Evolutionary conservation across 2,113 vertebrate species (phyloP).

Genomic region (Recurvirostra avosetta): DNA sequence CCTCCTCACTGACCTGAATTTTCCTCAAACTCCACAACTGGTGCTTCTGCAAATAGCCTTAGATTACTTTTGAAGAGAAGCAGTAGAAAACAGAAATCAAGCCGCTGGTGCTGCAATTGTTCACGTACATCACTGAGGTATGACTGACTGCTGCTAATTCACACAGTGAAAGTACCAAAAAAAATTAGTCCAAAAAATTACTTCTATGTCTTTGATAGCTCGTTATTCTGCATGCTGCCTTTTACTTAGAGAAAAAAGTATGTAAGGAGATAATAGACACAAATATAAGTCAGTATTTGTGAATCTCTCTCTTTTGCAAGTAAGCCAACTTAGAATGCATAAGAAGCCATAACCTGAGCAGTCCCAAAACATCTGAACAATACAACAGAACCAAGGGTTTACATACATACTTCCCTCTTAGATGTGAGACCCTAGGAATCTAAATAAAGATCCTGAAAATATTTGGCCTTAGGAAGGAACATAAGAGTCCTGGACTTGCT

Average conservation of each 20-base stretch:
- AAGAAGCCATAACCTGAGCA: not conserved
- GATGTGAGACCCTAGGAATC: too few species aligned
- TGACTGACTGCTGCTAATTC: not conserved
- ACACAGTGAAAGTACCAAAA: not conserved
- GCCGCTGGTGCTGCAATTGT: not conserved
- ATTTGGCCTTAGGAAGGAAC: not conserved
- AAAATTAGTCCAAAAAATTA: rapidly evolving
- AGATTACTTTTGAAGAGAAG: not conserved
- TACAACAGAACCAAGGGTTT: not conserved
- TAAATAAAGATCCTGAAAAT: not conserved
- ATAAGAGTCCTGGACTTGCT: not conserved
- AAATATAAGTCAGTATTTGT: not conserved
- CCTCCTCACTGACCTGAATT: not conserved
- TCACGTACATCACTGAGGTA: not conserved
- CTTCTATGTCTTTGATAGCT: rapidly evolving
- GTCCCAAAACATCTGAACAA: not conserved
- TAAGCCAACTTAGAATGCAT: not conserved
- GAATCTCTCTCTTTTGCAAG: not conserved
- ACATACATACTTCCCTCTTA: rapidly evolving
- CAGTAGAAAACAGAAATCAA: not conserved
- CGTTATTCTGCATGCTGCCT: not conserved
- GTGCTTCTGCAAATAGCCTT: not conserved
- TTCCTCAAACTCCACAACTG: not conserved
- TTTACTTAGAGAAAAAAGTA: not conserved
- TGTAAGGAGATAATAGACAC: not conserved